phyloP scores from a whole-genome alignment of 1,140 invertebrate genomes.

The Sarcophaga bullata region DNA sequence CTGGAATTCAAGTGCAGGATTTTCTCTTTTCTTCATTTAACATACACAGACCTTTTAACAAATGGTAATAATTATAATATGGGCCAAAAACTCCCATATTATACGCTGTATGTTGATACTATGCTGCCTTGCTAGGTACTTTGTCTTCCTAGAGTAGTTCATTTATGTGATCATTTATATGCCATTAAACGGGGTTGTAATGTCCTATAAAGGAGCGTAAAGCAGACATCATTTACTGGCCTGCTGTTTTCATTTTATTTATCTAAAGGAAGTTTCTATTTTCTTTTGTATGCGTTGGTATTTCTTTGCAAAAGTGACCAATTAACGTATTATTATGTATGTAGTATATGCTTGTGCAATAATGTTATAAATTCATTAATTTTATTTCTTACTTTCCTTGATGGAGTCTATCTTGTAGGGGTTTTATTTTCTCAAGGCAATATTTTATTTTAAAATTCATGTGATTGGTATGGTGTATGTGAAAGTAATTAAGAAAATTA shows the following conservation, averaged over 20 bases:
- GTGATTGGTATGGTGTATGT: too few species aligned
- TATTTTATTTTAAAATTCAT: not conserved
- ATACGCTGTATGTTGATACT: not conserved
- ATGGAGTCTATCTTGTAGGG: not conserved
- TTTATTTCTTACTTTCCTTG: not conserved
- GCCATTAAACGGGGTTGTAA: slow-evolving; percentile 34
- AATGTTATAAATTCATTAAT: slow-evolving; percentile 18
- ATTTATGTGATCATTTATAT: slow-evolving; percentile 20
- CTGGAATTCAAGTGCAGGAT: too few species aligned
- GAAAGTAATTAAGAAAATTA: too few species aligned
- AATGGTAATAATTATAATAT: too few species aligned
- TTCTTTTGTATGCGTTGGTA: slow-evolving; percentile 20
- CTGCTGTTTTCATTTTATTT: slow-evolving; percentile 38
- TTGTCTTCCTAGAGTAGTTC: not conserved
- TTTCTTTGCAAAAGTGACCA: too few species aligned
- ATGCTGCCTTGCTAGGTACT: not conserved
- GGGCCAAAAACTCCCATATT: too few species aligned
- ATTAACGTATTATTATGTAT: too few species aligned
- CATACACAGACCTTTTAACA: too few species aligned
- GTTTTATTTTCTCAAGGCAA: not conserved
- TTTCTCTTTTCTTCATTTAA: too few species aligned
- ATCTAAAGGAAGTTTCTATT: slow-evolving; percentile 35
- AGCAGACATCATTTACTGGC: not conserved
- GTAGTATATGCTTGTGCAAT: not conserved
- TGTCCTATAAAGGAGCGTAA: not conserved